Evolutionary conservation across 2,797 vertebrate species (phyloP).

Genomic region (Alauda arvensis): DNA sequence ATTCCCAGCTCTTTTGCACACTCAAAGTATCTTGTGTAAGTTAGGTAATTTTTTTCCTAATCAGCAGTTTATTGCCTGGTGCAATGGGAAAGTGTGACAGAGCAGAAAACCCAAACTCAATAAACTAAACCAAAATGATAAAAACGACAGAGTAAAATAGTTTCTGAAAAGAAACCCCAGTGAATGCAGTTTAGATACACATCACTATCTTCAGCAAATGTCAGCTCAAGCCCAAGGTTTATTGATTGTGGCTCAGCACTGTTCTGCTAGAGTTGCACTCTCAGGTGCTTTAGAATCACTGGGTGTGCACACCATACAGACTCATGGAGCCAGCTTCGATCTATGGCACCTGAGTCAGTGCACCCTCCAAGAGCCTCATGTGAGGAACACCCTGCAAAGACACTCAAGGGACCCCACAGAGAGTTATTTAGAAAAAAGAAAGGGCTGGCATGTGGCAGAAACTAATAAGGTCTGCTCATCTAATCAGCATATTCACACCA

Average conservation of each 20-base stretch:
- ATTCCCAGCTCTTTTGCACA: neutral
- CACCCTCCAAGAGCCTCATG: neutral
- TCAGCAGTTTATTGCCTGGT: neutral
- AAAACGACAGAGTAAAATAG: neutral
- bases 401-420: neutral
- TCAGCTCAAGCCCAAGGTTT: neutral
- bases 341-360: neutral
- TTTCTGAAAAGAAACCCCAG: neutral
- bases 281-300: neutral
- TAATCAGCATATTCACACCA: neutral
- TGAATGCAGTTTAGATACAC: neutral
- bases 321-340: neutral
- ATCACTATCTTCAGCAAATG: neutral
- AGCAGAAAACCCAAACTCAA: neutral
- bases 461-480: neutral
- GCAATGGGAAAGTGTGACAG: neutral
- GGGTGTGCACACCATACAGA: rapidly evolving
- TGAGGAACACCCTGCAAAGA: neutral
- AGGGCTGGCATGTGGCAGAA: neutral
- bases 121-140: neutral
- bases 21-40: neutral
- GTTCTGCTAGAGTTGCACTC: neutral
- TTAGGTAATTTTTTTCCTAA: neutral
- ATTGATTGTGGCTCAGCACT: neutral
- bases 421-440: neutral